Evolutionary conservation across 2,888 invertebrate genomes (phyloP), one percentile per base, ranked within the genome.

Genomic region (Thera britannica): DNA sequence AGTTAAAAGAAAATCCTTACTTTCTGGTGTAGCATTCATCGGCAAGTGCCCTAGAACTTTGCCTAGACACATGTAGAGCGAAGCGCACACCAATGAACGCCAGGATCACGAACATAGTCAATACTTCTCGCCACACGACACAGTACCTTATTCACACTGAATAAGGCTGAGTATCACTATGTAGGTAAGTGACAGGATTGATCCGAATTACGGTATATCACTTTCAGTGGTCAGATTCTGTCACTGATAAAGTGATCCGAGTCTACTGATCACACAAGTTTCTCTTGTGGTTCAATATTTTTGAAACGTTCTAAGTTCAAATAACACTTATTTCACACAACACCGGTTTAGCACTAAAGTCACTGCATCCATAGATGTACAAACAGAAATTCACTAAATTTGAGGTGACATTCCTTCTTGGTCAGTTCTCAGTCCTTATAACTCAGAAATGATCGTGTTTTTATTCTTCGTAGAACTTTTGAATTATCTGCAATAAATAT

Each of bases 1-100:
- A 72, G 49, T 67, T 65, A 35, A 51, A 34, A 11, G 23, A 34
- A 46, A 51, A 57, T 58, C 35, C 70, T 70, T 90, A 93, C 93
- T 93, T 93, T 85, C 93, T 86, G 69, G 92, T 93, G 81, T 93
- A 93, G 80, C 93, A 93, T 84, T 93, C 93, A 76, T 93, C 87
- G 44, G 93, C 93, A 75, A 93, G 85, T 51, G 92, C 90, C 51
- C 90, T 80, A 48, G 86, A 89, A 77, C 90, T 93, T 77, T 93
- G 93, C 81, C 91, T 79, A 73, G 93, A 93, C 86, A 93, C 90
- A 87, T 93, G 88, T 67, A 93, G 84, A 61, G 88, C 90, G 74
- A 92, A 93, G 62, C 93, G 83, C 34, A 93, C 92, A 44, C 93
- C 93, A 70, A 92, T 90, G 71, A 92, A 93, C 23, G 92, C 93